Conservation (phyloP, 2,797 vertebrate genomes). For the Hoplostethus atlanticus region DNA sequence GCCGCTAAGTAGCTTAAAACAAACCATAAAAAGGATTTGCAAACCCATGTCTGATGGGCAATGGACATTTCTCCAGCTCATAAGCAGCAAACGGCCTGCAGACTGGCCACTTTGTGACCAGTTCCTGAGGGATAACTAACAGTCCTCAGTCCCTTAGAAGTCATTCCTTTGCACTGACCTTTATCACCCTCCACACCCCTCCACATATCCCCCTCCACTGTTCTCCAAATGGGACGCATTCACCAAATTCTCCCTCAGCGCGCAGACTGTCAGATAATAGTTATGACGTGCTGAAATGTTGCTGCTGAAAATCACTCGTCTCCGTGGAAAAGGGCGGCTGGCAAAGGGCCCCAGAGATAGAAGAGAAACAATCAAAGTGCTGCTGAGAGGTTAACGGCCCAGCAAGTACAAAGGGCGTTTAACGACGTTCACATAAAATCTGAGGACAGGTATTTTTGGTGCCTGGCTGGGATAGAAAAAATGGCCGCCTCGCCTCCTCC, state of each 20-base stretch:
- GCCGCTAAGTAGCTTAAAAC: slow-evolving; percentile 12
- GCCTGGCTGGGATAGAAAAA: slow-evolving; percentile 48
- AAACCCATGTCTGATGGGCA: slow-evolving; percentile 1
- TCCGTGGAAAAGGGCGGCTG: slow-evolving; percentile 35
- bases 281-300: slow-evolving; percentile 40
- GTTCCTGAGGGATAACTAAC: not conserved
- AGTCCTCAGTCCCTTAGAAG: slow-evolving; percentile 2
- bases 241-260: slow-evolving; percentile 3
- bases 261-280: slow-evolving; percentile 21
- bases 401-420: slow-evolving; percentile 68
- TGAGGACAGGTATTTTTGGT: slow-evolving; percentile 71
- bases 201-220: slow-evolving; percentile 11
- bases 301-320: slow-evolving; percentile 29
- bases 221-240: slow-evolving; percentile 36
- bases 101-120: slow-evolving; percentile 16
- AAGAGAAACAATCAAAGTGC: slow-evolving; percentile 19
- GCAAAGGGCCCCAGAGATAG: slow-evolving; percentile 40
- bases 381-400: slow-evolving; percentile 59
- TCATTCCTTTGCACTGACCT: slow-evolving; percentile 34
- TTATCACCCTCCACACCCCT: not conserved
- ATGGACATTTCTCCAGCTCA: slow-evolving; percentile 27
- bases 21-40: slow-evolving; percentile 24
- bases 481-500: slow-evolving; percentile 26
- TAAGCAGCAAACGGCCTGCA: slow-evolving; percentile 25
- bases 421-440: slow-evolving; percentile 66